Conservation (phyloP, 2,888 invertebrate species). For the Torymus tubicola region DNA sequence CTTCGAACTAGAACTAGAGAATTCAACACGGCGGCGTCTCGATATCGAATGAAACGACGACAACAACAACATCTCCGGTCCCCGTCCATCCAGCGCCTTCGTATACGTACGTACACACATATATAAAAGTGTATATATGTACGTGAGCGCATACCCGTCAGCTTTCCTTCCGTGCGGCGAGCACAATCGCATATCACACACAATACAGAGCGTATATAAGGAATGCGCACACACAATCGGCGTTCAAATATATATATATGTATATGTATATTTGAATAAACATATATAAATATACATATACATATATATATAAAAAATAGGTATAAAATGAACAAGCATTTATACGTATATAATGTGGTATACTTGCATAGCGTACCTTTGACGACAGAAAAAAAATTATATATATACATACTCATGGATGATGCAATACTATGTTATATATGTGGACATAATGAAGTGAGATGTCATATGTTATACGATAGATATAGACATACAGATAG, state of each 20-base stretch:
- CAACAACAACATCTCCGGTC: no score
- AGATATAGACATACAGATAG: slow-evolving; percentile 13
- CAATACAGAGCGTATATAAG: not conserved
- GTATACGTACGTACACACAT: no score
- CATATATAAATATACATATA: not conserved
- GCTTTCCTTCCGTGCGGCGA: not conserved
- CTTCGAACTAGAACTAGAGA: no score
- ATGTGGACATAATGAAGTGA: slow-evolving; percentile 49
- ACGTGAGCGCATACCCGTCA: not conserved
- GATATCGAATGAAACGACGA: no score
- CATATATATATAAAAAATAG: not conserved
- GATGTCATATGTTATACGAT: slow-evolving; percentile 48
- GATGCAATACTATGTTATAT: slow-evolving; percentile 42
- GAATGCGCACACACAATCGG: not conserved
- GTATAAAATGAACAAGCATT: not conserved
- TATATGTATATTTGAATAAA: not conserved
- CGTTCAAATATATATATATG: slow-evolving; percentile 20
- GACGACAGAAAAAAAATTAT: no score
- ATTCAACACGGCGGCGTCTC: no score
- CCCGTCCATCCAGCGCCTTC: no score
- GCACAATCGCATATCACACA: slow-evolving; percentile 30
- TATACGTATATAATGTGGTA: slow-evolving; percentile 3
- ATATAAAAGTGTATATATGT: no score
- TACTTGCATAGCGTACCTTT: slow-evolving; percentile 10
- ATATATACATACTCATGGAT: slow-evolving; percentile 31